These are phyloP conservation scores for Cottus gobio DNA, from an alignment of 2,113 vertebrate species.

Conservation along the genomic window DNA sequence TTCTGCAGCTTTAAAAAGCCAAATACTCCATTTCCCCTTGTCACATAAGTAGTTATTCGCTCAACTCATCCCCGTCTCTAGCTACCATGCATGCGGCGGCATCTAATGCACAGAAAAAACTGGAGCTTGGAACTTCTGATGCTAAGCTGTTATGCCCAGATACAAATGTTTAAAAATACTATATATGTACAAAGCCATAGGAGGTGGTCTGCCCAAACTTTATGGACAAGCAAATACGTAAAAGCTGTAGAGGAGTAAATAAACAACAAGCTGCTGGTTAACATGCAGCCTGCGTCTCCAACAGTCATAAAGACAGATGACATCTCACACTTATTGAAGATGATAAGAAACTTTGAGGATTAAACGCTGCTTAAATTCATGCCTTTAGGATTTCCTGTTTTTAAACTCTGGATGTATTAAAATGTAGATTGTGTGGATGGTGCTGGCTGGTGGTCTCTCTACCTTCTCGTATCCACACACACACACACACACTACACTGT, in stretches of 20 bases:
- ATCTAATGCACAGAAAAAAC: slow-evolving; percentile 10
- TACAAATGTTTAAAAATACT: not conserved
- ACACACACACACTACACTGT: no score
- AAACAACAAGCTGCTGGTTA: slow-evolving; percentile 5
- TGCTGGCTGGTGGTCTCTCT: not conserved
- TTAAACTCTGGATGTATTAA: not conserved
- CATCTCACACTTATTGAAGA: slow-evolving; percentile 8
- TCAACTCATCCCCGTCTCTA: not conserved
- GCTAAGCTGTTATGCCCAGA: not conserved
- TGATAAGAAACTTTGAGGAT: slow-evolving; percentile 15
- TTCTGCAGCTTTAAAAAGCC: slow-evolving; percentile 25
- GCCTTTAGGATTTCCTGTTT: not conserved
- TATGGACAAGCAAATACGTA: not conserved
- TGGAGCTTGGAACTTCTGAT: slow-evolving; percentile 5
- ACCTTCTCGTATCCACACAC: not conserved
- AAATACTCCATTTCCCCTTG: slow-evolving; percentile 12
- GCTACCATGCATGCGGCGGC: not conserved
- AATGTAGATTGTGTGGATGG: not conserved
- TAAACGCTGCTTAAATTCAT: slow-evolving; percentile 1
- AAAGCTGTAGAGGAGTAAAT: slow-evolving; percentile 2
- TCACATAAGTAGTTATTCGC: not conserved
- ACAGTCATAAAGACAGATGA: not conserved
- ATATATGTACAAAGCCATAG: not conserved
- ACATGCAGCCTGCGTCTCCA: slow-evolving; percentile 6
- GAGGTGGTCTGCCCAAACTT: not conserved